These are phyloP conservation scores for Lasioglossum oenotherae DNA, from an alignment of 2,888 invertebrate genomes.

Conservation along the genomic window DNA sequence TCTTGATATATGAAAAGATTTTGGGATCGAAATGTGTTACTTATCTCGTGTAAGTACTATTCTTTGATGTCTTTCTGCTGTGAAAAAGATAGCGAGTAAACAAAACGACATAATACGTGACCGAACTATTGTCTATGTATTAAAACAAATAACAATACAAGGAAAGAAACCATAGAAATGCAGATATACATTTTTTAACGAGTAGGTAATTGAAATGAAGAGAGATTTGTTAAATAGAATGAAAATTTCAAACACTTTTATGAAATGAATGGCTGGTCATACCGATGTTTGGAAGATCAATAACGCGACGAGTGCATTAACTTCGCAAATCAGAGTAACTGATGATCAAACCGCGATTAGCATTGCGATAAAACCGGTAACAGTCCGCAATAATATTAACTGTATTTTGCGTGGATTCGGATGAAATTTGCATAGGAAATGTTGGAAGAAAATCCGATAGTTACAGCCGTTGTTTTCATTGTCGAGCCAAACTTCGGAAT, in stretches of 20 bases:
- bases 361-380: neutral
- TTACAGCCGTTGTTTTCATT: neutral
- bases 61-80: too few relatives aligned
- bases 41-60: too few relatives aligned
- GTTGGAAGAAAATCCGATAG: neutral
- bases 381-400: neutral
- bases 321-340: neutral
- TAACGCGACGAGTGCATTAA: neutral
- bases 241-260: neutral
- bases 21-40: too few relatives aligned
- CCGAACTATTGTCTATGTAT: too few relatives aligned
- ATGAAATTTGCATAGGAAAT: neutral
- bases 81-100: too few relatives aligned
- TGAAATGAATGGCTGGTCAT: neutral
- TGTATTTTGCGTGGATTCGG: neutral
- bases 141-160: too few relatives aligned
- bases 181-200: too few relatives aligned
- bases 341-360: neutral
- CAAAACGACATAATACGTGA: too few relatives aligned
- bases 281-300: neutral
- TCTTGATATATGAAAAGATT: neutral
- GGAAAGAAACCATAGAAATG: too few relatives aligned
- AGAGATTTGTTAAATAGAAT: neutral
- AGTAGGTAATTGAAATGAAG: neutral
- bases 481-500: neutral